These are phyloP conservation scores for Trissonchulus latispiculum DNA, from an alignment of 2,888 invertebrate genomes.

Conservation along the genomic window DNA sequence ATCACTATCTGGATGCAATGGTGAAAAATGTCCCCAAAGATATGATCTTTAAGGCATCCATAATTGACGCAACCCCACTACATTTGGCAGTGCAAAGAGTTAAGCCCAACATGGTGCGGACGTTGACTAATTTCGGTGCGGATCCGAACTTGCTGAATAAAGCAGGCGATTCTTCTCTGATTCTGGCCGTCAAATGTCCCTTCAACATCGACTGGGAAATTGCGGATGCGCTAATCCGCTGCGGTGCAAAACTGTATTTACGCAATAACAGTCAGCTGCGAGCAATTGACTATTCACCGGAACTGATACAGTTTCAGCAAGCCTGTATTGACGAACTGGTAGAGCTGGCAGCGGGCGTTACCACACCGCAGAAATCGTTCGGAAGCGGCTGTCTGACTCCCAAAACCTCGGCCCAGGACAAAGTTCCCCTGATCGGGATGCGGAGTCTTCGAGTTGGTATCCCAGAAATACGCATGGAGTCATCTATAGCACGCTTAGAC, in stretches of 20 bases:
- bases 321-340: neutral
- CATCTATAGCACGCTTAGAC: neutral
- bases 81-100: conserved; percentile 53
- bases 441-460: neutral
- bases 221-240: conserved; percentile 50
- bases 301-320: neutral
- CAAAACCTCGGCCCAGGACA: neutral
- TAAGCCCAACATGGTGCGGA: conserved; percentile 51
- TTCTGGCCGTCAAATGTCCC: conserved; percentile 53
- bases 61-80: conserved; percentile 51
- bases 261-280: neutral
- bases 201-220: conserved; percentile 51
- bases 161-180: conserved; percentile 54
- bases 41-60: neutral
- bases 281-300: neutral
- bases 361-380: neutral
- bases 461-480: neutral
- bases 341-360: neutral
- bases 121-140: conserved; percentile 54
- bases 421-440: neutral
- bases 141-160: conserved; percentile 50
- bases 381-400: neutral
- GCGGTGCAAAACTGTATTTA: neutral
- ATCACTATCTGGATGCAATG: neutral
- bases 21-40: neutral